Evolutionary conservation across 2,888 invertebrate species (phyloP), one percentile per base, ranked within the genome.

Genomic region (Pandemis heparana): DNA sequence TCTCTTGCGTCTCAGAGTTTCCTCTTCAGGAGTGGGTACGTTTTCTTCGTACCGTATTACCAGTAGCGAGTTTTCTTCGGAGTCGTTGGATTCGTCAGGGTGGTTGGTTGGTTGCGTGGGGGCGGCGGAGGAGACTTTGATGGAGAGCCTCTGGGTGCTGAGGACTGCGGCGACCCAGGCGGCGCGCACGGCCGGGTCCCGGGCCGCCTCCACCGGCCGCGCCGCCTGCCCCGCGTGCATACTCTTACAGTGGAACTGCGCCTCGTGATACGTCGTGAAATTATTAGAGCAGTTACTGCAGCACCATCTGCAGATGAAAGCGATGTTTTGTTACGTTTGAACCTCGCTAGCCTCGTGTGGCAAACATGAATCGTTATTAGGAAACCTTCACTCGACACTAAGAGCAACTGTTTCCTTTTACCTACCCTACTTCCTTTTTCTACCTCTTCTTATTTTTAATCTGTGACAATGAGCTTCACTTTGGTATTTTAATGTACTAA

Each of bases 181-280:
- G 2, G 84, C 74, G 1, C 93, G 84, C 32, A 86, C 68, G 0
- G 73, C 59, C 0, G 86, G 81, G 65, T 90, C 89, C 4, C 92
- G 78, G 1, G 84, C 75, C 0, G 89, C 90, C 75, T 90, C 92
- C 1, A 79, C 77, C 0, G 91, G 90, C 0, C 87, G 80, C 0
- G 91, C 81, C 0, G 80, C 67, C 38, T 68, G 78, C 0, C 82
- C 83, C 0, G 75, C 76, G 74, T 92, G 91, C 0, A 63, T 77
- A 41, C 84, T 86, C 76, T 86, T 88, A 75, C 92, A 89, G 77
- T 94, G 94, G 74, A 87, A 89, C 80, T 90, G 92, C 1, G 91
- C 93, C 76, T 92, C 90, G 78, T 94, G 93, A 78, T 91, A 94
- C 0, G 86, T 87, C 70, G 86, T 86, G 80, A 89, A 92, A 46